Evolutionary conservation across 2,888 invertebrate genomes (phyloP).

Genomic region (Eupithecia tripunctaria): DNA sequence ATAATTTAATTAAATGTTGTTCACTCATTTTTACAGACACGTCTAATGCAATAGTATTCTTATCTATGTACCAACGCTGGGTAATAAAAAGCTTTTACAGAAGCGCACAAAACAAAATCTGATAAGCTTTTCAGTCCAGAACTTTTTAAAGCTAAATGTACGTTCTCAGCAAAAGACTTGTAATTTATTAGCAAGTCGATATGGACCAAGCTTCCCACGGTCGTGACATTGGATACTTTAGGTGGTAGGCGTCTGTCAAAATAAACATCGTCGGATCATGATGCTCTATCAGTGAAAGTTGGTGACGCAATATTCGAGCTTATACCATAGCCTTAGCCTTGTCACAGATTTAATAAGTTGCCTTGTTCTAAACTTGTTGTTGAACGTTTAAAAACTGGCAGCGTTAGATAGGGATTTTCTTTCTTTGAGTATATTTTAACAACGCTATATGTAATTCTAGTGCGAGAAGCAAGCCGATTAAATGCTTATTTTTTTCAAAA

Average conservation of each 20-base stretch:
- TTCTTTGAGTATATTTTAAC: background rate
- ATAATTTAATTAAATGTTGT: too few species aligned
- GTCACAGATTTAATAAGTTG: constrained; percentile 16
- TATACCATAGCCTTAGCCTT: constrained; percentile 43
- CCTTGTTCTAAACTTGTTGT: constrained; percentile 39
- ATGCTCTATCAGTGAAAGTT: constrained; percentile 48
- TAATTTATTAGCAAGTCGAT: constrained; percentile 41
- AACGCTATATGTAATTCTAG: background rate
- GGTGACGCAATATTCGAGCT: constrained; percentile 45
- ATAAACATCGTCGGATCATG: constrained; percentile 40
- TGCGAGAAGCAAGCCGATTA: background rate
- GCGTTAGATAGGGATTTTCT: background rate
- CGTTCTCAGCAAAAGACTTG: constrained; percentile 23
- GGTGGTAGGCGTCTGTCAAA: constrained; percentile 40
- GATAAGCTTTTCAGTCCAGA: background rate
- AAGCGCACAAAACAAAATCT: background rate
- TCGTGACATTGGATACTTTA: constrained; percentile 44
- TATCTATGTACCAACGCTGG: background rate
- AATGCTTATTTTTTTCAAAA: background rate
- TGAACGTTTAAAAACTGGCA: background rate
- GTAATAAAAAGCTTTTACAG: background rate
- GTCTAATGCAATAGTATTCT: background rate
- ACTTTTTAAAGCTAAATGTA: background rate
- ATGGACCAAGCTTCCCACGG: constrained; percentile 41
- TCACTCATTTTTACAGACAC: too few species aligned